These are phyloP conservation scores for Anneissia japonica DNA, from an alignment of 35 echinoderm and acorn worm genomes.

Conservation along the genomic window DNA sequence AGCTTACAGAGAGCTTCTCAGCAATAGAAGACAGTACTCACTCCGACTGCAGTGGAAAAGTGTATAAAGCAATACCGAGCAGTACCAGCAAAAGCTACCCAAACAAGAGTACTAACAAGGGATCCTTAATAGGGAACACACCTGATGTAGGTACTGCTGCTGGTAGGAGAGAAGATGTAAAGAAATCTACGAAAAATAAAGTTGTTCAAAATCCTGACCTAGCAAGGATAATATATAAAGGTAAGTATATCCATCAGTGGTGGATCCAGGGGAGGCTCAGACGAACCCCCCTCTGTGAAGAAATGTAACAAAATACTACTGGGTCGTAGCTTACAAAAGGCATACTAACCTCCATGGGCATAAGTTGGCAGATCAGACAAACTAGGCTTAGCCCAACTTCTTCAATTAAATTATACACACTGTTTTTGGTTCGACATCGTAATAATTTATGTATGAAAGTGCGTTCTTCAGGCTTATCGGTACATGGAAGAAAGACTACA, in stretches of 20 bases:
- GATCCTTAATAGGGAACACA: neutral
- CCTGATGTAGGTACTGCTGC: neutral
- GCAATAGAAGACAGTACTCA: neutral
- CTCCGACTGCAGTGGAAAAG: neutral
- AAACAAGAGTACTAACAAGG: neutral
- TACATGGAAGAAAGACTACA: too few species aligned
- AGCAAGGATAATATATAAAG: neutral
- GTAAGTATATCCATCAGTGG: neutral
- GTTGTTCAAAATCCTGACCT: neutral
- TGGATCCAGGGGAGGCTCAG: neutral
- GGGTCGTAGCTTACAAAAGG: too few species aligned
- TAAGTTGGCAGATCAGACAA: too few species aligned
- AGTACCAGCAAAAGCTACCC: neutral
- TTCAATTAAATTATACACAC: too few species aligned
- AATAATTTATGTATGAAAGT: too few species aligned
- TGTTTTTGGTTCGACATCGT: too few species aligned
- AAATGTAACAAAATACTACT: too few species aligned
- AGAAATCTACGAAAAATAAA: neutral
- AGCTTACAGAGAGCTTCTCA: constrained; percentile 5
- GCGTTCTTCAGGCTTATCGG: too few species aligned
- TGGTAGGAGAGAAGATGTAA: neutral
- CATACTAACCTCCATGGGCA: too few species aligned
- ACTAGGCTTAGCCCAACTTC: too few species aligned
- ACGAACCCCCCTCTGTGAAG: too few species aligned
- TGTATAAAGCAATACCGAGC: neutral